phyloP scores from a whole-genome alignment of 2,888 invertebrate genomes.

The Listrodromus nycthemerus region DNA sequence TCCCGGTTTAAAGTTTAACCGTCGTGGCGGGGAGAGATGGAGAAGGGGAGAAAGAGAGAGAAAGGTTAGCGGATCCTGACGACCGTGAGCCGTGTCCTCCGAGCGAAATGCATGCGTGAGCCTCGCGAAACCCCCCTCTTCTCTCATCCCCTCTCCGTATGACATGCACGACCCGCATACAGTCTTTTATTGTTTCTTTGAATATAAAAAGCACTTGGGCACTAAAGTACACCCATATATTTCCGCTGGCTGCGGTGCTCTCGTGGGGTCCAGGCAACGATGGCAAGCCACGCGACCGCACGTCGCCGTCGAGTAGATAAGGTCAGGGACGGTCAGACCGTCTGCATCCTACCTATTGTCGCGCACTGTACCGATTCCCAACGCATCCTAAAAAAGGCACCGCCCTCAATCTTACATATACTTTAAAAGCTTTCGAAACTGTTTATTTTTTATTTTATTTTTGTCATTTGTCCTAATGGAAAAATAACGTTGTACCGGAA shows the following conservation, averaged over 20 bases:
- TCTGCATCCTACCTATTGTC: conserved; percentile 38
- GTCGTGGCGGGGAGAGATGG: conserved; percentile 15
- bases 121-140: conserved; percentile 42
- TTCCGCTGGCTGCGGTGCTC: conserved; percentile 18
- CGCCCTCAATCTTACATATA: not conserved
- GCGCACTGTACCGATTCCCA: conserved; percentile 1
- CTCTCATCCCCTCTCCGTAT: conserved; percentile 28
- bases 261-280: conserved; percentile 10
- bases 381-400: not conserved
- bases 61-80: conserved; percentile 72
- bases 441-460: no score
- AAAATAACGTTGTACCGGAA: no score
- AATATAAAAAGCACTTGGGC: conserved; percentile 37
- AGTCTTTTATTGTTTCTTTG: conserved; percentile 45
- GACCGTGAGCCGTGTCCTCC: conserved; percentile 75
- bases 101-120: conserved; percentile 63
- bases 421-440: no score
- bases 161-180: conserved; percentile 43
- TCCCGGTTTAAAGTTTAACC: conserved; percentile 65
- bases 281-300: conserved; percentile 46
- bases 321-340: conserved; percentile 72
- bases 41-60: conserved; percentile 63
- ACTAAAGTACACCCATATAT: not conserved
- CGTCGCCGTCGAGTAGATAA: conserved; percentile 69
- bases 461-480: no score